Conservation (phyloP, 2,797 vertebrate genomes). For the Pristis pectinata region DNA sequence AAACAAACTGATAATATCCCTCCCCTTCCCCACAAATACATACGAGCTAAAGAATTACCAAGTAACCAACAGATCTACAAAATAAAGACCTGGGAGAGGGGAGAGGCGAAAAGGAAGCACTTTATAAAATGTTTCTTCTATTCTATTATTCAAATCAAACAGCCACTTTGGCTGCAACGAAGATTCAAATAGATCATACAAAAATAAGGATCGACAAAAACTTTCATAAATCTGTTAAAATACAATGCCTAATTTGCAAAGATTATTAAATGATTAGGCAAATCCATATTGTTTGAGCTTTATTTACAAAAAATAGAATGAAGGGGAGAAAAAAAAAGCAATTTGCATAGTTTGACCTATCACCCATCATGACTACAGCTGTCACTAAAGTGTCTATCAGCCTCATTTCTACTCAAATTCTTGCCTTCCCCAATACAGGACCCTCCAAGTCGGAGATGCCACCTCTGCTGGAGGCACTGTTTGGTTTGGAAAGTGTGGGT, state of each 20-base stretch:
- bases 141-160: background rate
- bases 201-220: slow-evolving; percentile 12
- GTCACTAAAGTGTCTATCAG: background rate
- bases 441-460: background rate
- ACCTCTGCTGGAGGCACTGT: background rate
- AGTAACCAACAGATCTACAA: slow-evolving; percentile 16
- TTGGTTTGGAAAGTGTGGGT: background rate
- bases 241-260: background rate
- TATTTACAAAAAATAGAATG: slow-evolving; percentile 13
- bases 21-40: background rate
- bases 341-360: slow-evolving; percentile 25
- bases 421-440: too few species aligned
- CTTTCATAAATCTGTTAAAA: slow-evolving; percentile 20
- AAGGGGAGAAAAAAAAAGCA: background rate
- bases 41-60: background rate
- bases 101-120: background rate
- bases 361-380: background rate
- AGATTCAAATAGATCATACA: slow-evolving; percentile 11
- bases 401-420: background rate
- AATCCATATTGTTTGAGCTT: background rate
- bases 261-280: background rate
- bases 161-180: slow-evolving; percentile 8
- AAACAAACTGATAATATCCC: slow-evolving; percentile 10
- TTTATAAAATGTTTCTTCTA: slow-evolving; percentile 22
- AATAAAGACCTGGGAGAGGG: background rate